Conservation (phyloP, 2,113 vertebrate genomes). For the Caracal caracal region DNA sequence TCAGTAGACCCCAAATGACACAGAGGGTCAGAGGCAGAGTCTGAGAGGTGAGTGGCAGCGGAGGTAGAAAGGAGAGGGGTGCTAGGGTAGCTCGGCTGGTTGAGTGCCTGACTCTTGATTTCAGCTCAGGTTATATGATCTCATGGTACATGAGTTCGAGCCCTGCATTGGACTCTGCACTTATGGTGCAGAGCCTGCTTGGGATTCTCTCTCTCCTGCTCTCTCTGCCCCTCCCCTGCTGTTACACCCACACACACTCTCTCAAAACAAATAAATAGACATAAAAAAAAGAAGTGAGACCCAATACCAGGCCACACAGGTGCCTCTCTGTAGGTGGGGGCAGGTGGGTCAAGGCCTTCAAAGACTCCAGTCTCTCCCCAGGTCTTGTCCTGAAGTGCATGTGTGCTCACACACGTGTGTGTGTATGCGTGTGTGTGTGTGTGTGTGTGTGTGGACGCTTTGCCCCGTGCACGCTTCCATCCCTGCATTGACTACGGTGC, state of each 20-base stretch:
- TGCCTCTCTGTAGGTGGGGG: not conserved
- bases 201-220: too few species aligned
- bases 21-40: not conserved
- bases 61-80: not conserved
- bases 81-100: too few species aligned
- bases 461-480: rapidly evolving
- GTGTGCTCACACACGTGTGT: too few species aligned
- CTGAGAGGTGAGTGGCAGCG: not conserved
- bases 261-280: too few species aligned
- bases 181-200: too few species aligned
- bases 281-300: not conserved
- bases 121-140: too few species aligned
- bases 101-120: too few species aligned
- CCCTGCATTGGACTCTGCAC: too few species aligned
- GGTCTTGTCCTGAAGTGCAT: not conserved
- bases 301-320: not conserved
- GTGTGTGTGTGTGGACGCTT: not conserved
- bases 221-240: too few species aligned
- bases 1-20: not conserved
- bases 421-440: not conserved
- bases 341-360: not conserved
- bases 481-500: not conserved
- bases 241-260: too few species aligned
- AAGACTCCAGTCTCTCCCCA: not conserved
- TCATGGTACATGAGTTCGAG: too few species aligned